Evolutionary conservation across 1,140 invertebrate genomes (phyloP).

Genomic region (Bactericera cockerelli): DNA sequence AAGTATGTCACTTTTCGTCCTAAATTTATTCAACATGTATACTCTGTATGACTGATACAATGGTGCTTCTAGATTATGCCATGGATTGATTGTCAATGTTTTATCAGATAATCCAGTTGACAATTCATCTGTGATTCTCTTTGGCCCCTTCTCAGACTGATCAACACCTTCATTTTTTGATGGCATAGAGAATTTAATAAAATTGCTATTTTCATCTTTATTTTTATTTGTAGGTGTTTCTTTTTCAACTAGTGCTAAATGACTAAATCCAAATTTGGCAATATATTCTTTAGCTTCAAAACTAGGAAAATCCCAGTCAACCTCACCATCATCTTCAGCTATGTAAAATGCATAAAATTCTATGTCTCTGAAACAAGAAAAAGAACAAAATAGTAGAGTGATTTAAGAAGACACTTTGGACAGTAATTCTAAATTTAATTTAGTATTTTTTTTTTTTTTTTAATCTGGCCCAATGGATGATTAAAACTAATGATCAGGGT

Average conservation of each 20-base stretch:
- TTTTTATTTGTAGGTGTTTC: conserved; percentile 24
- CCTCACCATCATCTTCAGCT: conserved; percentile 93
- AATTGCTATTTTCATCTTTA: neutral
- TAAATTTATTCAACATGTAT: conserved; percentile 57
- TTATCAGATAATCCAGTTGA: neutral
- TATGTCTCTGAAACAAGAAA: conserved; percentile 30
- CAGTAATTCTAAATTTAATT: too few relatives aligned
- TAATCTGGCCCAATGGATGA: too few relatives aligned
- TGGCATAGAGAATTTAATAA: neutral
- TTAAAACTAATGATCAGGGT: too few relatives aligned
- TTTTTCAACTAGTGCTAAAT: conserved; percentile 69
- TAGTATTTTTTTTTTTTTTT: too few relatives aligned
- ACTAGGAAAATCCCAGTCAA: conserved; percentile 82
- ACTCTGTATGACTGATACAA: conserved; percentile 72
- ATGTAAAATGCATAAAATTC: conserved; percentile 70
- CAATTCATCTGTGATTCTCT: neutral
- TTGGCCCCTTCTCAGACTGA: neutral
- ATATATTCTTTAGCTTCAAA: conserved; percentile 74
- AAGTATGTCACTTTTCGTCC: conserved; percentile 51
- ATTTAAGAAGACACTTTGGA: too few relatives aligned
- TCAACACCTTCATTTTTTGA: conserved; percentile 6
- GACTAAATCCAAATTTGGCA: conserved; percentile 81
- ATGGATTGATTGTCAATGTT: neutral
- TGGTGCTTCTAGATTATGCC: conserved; percentile 45
- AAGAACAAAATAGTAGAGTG: too few relatives aligned